Evolutionary conservation across 1,140 invertebrate genomes (phyloP), one percentile per base, ranked within the genome.

Genomic region (Hetaerina americana): DNA sequence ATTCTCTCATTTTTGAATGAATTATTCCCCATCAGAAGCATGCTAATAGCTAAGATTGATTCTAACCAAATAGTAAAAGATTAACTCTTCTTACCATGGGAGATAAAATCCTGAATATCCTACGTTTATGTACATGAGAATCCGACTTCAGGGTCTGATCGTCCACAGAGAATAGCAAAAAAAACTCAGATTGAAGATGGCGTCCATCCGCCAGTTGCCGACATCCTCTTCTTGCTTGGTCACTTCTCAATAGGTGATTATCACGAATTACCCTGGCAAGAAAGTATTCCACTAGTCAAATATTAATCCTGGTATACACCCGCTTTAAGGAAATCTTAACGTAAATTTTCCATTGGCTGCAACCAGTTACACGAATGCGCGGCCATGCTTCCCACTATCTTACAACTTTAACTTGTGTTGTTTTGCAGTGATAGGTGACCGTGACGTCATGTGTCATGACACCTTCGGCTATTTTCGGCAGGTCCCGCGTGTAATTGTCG

Each of bases 121-220:
- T 24, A 31, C 22, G 26, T 8, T 27, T 31, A 72, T 22, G 57
- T 66, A 15, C 66, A 28, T 72, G 67, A 29, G 22, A n/a, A 18
- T 27, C 29, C 27, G 57, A 67, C 66, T 67, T 72, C 70, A 71
- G 28, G 12, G 25, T 71, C 2, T 57, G 40, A 57, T 57, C 40
- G n/a, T n/a, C n/a, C n/a, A 74, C 76, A 79, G 78, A 77, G 77
- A 78, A 78, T 78, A 78, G 80, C 79, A 83, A 83, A 83, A 83
- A 83, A 83, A 83, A 83, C 77, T 82, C 77, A 79, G 80, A 77
- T 82, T 81, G 81, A 85, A 85, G 83, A 85, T 85, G 84, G 84
- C 84, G 81, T 82, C 83, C 79, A 80, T 78, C 77, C 78, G 74
- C 70, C 72, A 80, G 81, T 84, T 80, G 79, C 81, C 81, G 81